Evolutionary conservation across 2,888 invertebrate species (phyloP).

Genomic region (Halocaridina rubra): DNA sequence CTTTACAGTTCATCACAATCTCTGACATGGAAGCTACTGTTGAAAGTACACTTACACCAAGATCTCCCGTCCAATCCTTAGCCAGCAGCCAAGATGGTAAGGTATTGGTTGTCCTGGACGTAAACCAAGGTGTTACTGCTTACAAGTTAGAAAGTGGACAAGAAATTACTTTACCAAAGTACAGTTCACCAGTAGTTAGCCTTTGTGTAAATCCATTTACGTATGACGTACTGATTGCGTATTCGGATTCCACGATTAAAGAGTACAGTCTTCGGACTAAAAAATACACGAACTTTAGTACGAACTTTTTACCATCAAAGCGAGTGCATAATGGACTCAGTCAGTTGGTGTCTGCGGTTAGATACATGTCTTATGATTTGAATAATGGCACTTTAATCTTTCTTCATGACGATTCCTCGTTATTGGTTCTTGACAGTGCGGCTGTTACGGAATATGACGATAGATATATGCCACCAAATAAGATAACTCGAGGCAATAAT

Average conservation of each 20-base stretch:
- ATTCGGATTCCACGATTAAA: constrained; percentile 41
- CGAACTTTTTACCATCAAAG: neutral
- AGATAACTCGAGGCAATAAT: neutral
- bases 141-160: neutral
- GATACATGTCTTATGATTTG: constrained; percentile 25
- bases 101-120: neutral
- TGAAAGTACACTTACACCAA: neutral
- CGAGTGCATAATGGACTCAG: neutral
- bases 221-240: constrained; percentile 16
- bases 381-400: neutral
- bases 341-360: constrained; percentile 10
- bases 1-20: neutral
- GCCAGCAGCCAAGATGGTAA: neutral
- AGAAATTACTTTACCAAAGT: neutral
- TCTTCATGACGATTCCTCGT: constrained; percentile 29
- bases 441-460: neutral
- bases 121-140: neutral
- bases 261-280: constrained; percentile 4
- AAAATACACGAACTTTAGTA: constrained; percentile 23
- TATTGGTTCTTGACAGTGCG: constrained; percentile 6
- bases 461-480: too few species aligned
- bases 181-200: constrained; percentile 22
- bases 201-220: constrained; percentile 29
- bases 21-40: neutral
- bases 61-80: neutral